A percentile compares a stretch with the other conserved stretches of the same genome.
Conservation (phyloP, 2,888 invertebrate genomes). For the Pseudolycoriella hygida region DNA sequence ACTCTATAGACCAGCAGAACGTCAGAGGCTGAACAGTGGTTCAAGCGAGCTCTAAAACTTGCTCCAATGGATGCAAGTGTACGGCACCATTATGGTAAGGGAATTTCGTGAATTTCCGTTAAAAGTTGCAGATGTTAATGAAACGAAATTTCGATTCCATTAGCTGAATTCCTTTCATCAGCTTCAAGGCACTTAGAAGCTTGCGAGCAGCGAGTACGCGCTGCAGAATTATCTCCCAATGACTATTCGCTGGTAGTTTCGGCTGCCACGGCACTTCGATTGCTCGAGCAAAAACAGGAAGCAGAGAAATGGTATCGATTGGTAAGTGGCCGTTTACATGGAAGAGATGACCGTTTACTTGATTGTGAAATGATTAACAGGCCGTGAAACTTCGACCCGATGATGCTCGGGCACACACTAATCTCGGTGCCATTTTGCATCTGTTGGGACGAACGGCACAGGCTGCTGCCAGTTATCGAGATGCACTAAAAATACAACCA, state of each 20-base stretch:
- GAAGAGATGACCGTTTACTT: neutral
- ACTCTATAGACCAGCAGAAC: slow-evolving; percentile 49
- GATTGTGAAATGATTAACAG: slow-evolving; percentile 13
- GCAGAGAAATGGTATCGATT: slow-evolving; percentile 78
- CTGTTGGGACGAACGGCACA: slow-evolving; percentile 77
- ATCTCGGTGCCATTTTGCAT: slow-evolving; percentile 88
- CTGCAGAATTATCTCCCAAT: slow-evolving; percentile 57
- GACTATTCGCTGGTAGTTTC: slow-evolving; percentile 75
- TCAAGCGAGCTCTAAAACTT: slow-evolving; percentile 62
- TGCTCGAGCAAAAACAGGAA: slow-evolving; percentile 60
- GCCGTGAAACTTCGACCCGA: slow-evolving; percentile 34
- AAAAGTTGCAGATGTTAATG: neutral
- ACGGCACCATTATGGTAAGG: slow-evolving; percentile 79
- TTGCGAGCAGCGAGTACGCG: slow-evolving; percentile 58
- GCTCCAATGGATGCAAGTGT: slow-evolving; percentile 72
- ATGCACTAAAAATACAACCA: slow-evolving; percentile 72
- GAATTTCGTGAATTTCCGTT: too few species aligned
- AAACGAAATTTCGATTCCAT: too few species aligned
- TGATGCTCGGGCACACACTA: slow-evolving; percentile 83
- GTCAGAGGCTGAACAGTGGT: slow-evolving; percentile 77
- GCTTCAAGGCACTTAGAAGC: slow-evolving; percentile 66
- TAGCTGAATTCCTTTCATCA: slow-evolving; percentile 77
- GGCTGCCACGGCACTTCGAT: slow-evolving; percentile 73
- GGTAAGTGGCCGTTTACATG: slow-evolving; percentile 28
- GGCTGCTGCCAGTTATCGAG: slow-evolving; percentile 72